These are phyloP conservation scores for Panthera leo DNA, from an alignment of 2,113 vertebrate species.

Conservation along the genomic window DNA sequence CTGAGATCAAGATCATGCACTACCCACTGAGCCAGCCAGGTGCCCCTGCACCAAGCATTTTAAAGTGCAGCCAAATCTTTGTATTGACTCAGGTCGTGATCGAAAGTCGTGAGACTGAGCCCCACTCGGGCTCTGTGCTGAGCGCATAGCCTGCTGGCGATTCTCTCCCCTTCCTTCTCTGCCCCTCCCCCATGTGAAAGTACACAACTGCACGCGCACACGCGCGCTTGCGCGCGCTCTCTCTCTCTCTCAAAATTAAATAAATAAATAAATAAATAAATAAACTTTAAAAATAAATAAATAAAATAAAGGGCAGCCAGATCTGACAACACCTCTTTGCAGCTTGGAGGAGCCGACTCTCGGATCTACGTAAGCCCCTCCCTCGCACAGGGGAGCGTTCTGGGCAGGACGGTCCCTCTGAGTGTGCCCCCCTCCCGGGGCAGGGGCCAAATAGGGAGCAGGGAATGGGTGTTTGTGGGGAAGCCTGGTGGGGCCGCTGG, in stretches of 20 bases:
- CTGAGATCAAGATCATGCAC: neutral
- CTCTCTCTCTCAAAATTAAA: too few species aligned
- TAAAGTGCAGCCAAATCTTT: neutral
- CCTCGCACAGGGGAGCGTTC: rapidly evolving
- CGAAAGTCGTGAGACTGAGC: too few species aligned
- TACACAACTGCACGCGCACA: too few species aligned
- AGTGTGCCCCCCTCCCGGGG: too few species aligned
- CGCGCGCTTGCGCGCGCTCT: too few species aligned
- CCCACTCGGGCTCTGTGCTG: too few species aligned
- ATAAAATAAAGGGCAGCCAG: neutral
- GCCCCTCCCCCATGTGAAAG: too few species aligned
- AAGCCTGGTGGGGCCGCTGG: neutral
- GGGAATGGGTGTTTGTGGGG: neutral
- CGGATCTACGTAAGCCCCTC: neutral
- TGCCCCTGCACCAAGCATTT: neutral
- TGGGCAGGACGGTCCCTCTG: neutral
- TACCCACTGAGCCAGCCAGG: neutral
- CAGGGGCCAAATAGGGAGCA: neutral
- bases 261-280: too few species aligned
- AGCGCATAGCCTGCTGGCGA: too few species aligned
- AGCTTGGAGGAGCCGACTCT: neutral
- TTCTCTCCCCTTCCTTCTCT: too few species aligned
- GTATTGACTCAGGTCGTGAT: too few species aligned
- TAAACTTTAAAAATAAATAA: too few species aligned
- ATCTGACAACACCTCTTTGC: neutral